These are phyloP conservation scores for Isurus oxyrinchus DNA, from an alignment of 2,113 vertebrate genomes.

Conservation along the genomic window DNA sequence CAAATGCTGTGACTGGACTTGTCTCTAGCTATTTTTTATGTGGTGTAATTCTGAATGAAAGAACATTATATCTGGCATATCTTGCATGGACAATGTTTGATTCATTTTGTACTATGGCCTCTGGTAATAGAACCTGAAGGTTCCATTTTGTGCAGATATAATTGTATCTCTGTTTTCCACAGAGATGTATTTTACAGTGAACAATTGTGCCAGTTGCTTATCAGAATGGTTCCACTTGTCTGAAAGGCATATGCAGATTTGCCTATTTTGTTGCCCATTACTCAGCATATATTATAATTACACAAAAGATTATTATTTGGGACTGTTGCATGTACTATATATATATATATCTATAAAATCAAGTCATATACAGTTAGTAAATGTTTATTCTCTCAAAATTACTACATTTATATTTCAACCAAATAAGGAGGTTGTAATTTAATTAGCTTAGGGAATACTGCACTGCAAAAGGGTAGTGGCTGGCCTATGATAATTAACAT, in stretches of 20 bases:
- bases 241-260: slow-evolving; percentile 2
- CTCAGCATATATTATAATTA: slow-evolving; percentile 12
- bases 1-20: not conserved
- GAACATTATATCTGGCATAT: not conserved
- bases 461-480: not conserved
- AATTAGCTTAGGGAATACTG: not conserved
- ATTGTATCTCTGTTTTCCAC: not conserved
- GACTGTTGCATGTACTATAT: not conserved
- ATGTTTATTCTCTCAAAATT: not conserved
- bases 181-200: slow-evolving; percentile 15
- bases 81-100: not conserved
- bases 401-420: not conserved
- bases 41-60: not conserved
- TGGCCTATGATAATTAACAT: not conserved
- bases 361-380: not conserved
- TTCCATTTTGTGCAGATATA: not conserved
- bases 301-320: not conserved
- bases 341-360: slow-evolving; percentile 1
- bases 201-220: not conserved
- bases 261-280: not conserved
- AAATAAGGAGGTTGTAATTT: not conserved
- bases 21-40: not conserved
- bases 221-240: not conserved
- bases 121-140: not conserved
- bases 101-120: slow-evolving; percentile 10